Evolutionary conservation across 2,888 invertebrate genomes (phyloP).

Genomic region (Oegoconia quadripuncta): DNA sequence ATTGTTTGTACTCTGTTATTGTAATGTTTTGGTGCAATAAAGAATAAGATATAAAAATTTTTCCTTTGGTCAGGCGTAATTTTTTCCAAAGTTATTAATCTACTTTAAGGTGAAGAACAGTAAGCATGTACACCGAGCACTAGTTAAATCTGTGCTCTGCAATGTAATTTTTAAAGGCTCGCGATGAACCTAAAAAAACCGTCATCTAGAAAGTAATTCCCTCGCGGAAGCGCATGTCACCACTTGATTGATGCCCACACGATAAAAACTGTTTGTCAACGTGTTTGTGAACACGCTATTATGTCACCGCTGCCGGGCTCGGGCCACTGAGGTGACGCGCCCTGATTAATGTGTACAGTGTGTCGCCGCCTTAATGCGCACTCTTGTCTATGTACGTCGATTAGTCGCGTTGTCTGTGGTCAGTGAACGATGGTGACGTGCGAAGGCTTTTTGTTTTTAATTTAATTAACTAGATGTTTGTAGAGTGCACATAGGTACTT

Average conservation of each 20-base stretch:
- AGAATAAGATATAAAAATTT: no score
- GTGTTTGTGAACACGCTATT: constrained; percentile 58
- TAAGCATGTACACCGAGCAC: no score
- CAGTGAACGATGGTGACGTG: not conserved
- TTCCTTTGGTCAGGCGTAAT: no score
- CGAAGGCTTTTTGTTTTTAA: not conserved
- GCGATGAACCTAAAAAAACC: constrained; percentile 10
- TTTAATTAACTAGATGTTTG: no score
- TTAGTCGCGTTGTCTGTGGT: constrained; percentile 4
- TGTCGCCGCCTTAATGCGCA: constrained; percentile 42
- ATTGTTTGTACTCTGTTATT: no score
- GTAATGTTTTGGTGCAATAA: no score
- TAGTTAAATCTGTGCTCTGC: no score
- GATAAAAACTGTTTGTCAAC: constrained; percentile 66
- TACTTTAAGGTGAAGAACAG: no score
- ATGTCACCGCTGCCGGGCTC: no score
- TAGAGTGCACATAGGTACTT: no score
- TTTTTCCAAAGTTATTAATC: no score
- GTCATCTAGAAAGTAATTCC: constrained; percentile 47
- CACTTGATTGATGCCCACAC: constrained; percentile 61
- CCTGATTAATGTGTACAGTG: constrained; percentile 63
- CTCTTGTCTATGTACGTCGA: constrained; percentile 43
- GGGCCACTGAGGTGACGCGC: constrained; percentile 45
- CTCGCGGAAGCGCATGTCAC: constrained; percentile 62
- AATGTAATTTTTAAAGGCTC: no score